A percentile compares a stretch with the other conserved stretches of the same genome.
phyloP scores from a whole-genome alignment of 2,797 vertebrate genomes.

The Artibeus lituratus region DNA sequence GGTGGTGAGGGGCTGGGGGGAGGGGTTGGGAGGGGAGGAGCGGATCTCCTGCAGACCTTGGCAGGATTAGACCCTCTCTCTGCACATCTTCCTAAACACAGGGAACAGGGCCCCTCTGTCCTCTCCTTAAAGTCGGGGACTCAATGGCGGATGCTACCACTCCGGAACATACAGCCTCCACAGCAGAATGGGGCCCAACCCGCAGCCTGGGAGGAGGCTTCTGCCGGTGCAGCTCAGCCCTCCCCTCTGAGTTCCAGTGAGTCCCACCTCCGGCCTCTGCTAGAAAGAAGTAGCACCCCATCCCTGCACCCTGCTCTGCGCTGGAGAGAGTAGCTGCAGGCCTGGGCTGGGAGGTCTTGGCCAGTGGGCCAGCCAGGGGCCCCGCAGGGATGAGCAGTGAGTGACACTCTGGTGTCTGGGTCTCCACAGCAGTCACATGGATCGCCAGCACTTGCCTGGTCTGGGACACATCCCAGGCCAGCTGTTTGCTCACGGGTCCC shows the following conservation, averaged over 20 bases:
- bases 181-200: neutral
- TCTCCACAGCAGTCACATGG: constrained; percentile 7
- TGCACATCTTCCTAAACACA: neutral
- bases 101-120: neutral
- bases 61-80: neutral
- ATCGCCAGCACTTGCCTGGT: neutral
- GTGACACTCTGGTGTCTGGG: neutral
- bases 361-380: neutral
- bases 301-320: neutral
- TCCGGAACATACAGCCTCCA: neutral
- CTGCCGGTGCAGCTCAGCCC: neutral
- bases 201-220: neutral
- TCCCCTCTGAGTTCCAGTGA: neutral
- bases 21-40: no score
- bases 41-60: neutral
- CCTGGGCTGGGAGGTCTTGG: neutral
- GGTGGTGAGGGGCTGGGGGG: no score
- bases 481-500: constrained; percentile 37
- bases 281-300: neutral
- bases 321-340: neutral
- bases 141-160: neutral
- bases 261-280: neutral
- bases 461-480: constrained; percentile 3
- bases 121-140: neutral
- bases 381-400: neutral